These are phyloP conservation scores for Andrena fulva DNA, from an alignment of 2,888 invertebrate genomes.

Conservation along the genomic window DNA sequence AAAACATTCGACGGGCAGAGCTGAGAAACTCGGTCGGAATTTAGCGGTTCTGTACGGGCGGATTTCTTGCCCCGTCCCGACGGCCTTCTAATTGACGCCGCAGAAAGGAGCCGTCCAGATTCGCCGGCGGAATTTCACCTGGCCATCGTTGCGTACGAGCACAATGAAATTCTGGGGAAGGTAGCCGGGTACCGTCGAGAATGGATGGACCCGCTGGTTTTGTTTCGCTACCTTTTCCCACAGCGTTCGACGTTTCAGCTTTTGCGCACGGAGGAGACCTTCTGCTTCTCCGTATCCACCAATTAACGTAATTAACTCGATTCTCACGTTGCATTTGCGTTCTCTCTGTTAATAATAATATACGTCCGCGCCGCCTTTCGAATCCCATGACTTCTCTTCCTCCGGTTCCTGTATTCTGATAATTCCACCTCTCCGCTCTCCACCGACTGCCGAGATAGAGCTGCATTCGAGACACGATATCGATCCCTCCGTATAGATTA, in stretches of 20 bases:
- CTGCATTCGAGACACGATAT: constrained; percentile 8
- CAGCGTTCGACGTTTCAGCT: constrained; percentile 5
- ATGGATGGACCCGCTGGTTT: neutral
- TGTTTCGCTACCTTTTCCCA: neutral
- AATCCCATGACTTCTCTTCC: no score
- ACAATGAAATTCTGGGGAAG: constrained; percentile 32
- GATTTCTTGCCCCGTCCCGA: constrained; percentile 41
- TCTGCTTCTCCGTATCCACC: no score
- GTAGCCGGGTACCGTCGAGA: neutral
- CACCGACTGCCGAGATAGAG: neutral
- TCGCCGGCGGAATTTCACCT: constrained; percentile 38
- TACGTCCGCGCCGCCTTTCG: no score
- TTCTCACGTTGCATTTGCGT: neutral
- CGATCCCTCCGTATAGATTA: neutral
- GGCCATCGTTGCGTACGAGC: constrained; percentile 9
- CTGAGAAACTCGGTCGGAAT: constrained; percentile 50
- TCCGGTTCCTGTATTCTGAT: no score
- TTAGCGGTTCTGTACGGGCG: constrained; percentile 9
- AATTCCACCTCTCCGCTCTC: neutral
- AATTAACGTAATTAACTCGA: no score
- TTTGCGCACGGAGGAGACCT: no score
- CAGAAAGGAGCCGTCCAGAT: constrained; percentile 9
- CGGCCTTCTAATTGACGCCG: constrained; percentile 44
- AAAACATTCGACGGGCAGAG: constrained; percentile 26
- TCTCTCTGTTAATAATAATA: no score